Percentiles rank a stretch among this genome's conserved stretches.
These are phyloP conservation scores for Cephus pulcher DNA, from an alignment of 2,888 invertebrate genomes.

Conservation along the genomic window DNA sequence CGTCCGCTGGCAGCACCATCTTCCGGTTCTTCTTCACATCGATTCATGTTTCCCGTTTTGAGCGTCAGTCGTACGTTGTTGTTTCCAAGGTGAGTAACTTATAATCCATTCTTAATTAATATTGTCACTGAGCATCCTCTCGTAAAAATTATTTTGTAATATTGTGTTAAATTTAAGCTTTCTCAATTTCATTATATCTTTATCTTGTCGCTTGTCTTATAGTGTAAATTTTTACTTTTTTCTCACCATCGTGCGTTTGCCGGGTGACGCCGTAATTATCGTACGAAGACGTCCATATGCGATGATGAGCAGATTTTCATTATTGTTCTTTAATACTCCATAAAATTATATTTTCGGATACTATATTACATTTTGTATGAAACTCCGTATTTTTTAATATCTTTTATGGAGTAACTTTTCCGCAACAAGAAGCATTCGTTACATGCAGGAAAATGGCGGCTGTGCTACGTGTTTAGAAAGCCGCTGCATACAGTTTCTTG, in stretches of 20 bases:
- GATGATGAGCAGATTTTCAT: background rate
- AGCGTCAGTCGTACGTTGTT: constrained; percentile 1
- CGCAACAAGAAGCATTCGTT: background rate
- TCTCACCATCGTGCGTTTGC: background rate
- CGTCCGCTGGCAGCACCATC: background rate
- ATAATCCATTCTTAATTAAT: background rate
- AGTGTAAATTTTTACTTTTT: background rate
- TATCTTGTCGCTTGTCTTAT: background rate
- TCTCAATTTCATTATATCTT: background rate
- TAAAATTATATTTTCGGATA: background rate
- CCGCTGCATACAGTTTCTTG: background rate
- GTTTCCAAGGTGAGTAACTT: background rate
- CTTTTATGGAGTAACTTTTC: background rate
- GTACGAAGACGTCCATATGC: background rate
- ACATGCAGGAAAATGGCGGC: background rate
- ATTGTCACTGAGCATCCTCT: background rate
- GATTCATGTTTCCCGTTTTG: background rate
- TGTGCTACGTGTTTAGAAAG: background rate
- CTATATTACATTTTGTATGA: background rate
- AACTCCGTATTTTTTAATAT: background rate
- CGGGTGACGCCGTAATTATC: background rate
- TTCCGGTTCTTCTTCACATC: background rate
- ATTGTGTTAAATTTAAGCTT: background rate
- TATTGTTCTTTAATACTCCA: background rate
- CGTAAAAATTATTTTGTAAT: background rate